Evolutionary conservation across 2,113 vertebrate genomes (phyloP).

Genomic region (Thalassoma bifasciatum): DNA sequence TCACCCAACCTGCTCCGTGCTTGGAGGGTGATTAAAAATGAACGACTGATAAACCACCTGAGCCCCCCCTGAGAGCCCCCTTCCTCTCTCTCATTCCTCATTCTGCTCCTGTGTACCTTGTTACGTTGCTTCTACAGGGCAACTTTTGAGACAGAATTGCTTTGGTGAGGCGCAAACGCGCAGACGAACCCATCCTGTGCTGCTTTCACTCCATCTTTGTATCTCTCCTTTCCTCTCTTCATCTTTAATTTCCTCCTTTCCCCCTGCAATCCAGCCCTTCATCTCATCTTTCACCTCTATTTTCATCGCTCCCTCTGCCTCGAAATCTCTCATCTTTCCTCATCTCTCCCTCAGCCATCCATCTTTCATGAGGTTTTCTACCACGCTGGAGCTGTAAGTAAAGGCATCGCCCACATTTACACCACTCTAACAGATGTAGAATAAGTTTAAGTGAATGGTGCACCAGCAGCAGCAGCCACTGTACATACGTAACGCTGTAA

Average conservation of each 20-base stretch:
- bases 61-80: not conserved
- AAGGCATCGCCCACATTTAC: not conserved
- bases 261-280: constrained; percentile 18
- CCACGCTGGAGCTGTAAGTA: constrained; percentile 8
- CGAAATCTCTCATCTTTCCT: constrained; percentile 41
- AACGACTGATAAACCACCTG: constrained; percentile 34
- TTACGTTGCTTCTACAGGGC: constrained; percentile 2
- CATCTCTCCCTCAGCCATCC: constrained; percentile 35
- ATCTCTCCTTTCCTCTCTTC: not conserved
- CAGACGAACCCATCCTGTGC: not conserved
- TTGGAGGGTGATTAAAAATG: constrained; percentile 13
- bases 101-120: not conserved
- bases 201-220: not conserved
- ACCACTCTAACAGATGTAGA: constrained; percentile 1
- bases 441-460: not conserved
- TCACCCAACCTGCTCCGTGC: not conserved
- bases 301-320: constrained; percentile 12
- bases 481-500: constrained; percentile 14
- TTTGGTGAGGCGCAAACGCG: not conserved
- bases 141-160: not conserved
- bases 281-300: constrained; percentile 47
- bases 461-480: too few species aligned
- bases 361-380: constrained; percentile 36
- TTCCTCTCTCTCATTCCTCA: not conserved
- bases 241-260: constrained; percentile 46